phyloP scores from a whole-genome alignment of 2,888 invertebrate species.

The Amblyjoppa fuscipennis region DNA sequence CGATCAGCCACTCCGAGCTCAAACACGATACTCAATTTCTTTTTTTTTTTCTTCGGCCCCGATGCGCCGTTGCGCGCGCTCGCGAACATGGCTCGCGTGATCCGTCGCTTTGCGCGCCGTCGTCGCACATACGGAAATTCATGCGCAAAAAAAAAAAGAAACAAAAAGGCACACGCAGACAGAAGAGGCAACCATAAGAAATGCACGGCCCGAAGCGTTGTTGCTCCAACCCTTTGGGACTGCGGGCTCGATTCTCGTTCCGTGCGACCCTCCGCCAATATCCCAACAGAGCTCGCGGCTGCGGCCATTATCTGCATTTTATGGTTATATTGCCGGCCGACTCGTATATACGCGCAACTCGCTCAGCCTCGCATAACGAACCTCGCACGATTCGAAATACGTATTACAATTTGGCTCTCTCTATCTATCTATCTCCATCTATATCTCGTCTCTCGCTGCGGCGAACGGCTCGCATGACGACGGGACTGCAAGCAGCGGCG shows the following conservation, averaged over 20 bases:
- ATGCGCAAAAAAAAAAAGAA: background rate
- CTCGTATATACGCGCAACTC: slow-evolving; percentile 62
- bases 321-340: slow-evolving; percentile 84
- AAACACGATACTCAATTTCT: slow-evolving; percentile 11
- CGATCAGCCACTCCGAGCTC: slow-evolving; percentile 33
- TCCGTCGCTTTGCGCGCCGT: slow-evolving; percentile 10
- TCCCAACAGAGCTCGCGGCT: slow-evolving; percentile 71
- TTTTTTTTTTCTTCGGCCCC: slow-evolving; percentile 37
- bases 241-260: slow-evolving; percentile 68
- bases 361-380: slow-evolving; percentile 76
- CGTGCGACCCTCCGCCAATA: slow-evolving; percentile 75
- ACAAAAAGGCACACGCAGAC: background rate
- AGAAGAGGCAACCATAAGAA: slow-evolving; percentile 41
- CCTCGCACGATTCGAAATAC: slow-evolving; percentile 78
- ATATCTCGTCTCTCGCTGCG: slow-evolving; percentile 9
- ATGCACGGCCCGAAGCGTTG: slow-evolving; percentile 60
- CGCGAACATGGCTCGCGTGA: slow-evolving; percentile 53
- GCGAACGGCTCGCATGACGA: background rate
- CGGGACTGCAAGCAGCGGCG: background rate
- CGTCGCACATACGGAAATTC: slow-evolving; percentile 23
- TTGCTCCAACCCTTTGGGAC: slow-evolving; percentile 62
- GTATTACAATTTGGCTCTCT: slow-evolving; percentile 80
- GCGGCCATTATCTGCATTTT: slow-evolving; percentile 84
- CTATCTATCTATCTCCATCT: slow-evolving; percentile 41
- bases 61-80: slow-evolving; percentile 47